phyloP scores from a whole-genome alignment of 2,113 vertebrate species.

The Spilogale gracilis region DNA sequence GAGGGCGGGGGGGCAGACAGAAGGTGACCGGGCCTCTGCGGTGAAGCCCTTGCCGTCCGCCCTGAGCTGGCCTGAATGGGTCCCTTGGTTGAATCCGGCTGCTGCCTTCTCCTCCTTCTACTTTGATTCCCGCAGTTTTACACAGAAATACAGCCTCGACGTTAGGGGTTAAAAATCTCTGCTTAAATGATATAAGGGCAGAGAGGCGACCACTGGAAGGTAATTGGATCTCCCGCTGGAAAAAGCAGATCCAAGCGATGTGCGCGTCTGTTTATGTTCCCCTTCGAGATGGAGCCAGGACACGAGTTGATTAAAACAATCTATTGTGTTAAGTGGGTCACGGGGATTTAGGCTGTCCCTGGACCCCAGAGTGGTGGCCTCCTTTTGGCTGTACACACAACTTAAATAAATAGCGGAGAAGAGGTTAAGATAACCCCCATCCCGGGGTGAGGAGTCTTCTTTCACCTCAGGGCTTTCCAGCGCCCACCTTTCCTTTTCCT shows the following conservation, averaged over 20 bases:
- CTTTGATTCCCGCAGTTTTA: neutral
- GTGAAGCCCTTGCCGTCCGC: neutral
- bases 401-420: conserved; percentile 78
- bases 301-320: conserved; percentile 72
- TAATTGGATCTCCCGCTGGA: conserved; percentile 70
- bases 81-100: fast-evolving
- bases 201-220: conserved; percentile 56
- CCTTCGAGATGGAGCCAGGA: conserved; percentile 71
- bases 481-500: neutral
- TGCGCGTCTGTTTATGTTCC: conserved; percentile 73
- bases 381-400: conserved; percentile 68
- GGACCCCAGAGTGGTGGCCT: conserved; percentile 66
- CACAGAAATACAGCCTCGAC: conserved; percentile 58
- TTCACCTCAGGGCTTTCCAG: conserved; percentile 57
- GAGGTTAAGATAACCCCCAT: conserved; percentile 78
- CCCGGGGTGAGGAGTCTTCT: conserved; percentile 61
- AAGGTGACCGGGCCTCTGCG: neutral
- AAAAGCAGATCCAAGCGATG: conserved; percentile 63
- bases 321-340: conserved; percentile 77
- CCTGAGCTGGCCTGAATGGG: neutral
- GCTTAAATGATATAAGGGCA: conserved; percentile 40
- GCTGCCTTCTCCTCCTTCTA: neutral
- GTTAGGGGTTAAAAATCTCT: conserved; percentile 70
- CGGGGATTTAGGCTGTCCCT: conserved; percentile 65
- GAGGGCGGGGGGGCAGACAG: fast-evolving